These are phyloP conservation scores for Tethya wilhelma DNA, from an alignment of 37 sponge, comb jelly and placozoan genomes.

Conservation along the genomic window DNA sequence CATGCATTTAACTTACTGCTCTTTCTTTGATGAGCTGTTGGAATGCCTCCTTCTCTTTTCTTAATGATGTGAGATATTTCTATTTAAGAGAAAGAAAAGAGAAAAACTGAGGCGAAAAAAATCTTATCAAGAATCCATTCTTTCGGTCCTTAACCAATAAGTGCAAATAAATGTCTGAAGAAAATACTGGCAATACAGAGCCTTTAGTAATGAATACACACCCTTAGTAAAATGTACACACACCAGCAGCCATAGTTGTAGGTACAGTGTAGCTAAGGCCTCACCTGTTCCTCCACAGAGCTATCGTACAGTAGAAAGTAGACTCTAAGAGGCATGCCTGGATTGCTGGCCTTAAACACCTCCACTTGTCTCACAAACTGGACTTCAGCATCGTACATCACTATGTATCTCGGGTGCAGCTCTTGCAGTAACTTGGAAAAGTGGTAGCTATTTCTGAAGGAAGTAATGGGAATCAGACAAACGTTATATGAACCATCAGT, in stretches of 20 bases:
- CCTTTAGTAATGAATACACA: slow-evolving; percentile 1
- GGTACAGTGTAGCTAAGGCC: too few relatives aligned
- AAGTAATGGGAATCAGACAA: too few relatives aligned
- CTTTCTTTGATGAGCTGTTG: slow-evolving; percentile 87
- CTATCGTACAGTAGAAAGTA: slow-evolving; percentile 96
- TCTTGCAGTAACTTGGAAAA: slow-evolving; percentile 52
- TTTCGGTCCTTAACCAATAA: neutral
- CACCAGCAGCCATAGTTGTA: slow-evolving; percentile 15
- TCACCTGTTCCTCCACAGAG: slow-evolving; percentile 98
- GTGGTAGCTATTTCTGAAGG: slow-evolving; percentile 66
- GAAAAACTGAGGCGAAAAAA: neutral
- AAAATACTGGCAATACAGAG: neutral
- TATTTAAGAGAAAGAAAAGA: slow-evolving; percentile 17
- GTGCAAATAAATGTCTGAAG: neutral
- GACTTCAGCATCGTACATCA: slow-evolving; percentile 92
- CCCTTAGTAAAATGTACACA: slow-evolving; percentile 36
- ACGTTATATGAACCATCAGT: too few relatives aligned
- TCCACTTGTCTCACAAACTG: slow-evolving; percentile 88
- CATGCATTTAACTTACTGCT: slow-evolving; percentile 59
- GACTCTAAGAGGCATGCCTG: slow-evolving; percentile 82
- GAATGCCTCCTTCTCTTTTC: slow-evolving; percentile 95
- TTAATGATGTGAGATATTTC: slow-evolving; percentile 86
- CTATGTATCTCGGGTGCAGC: slow-evolving; percentile 68
- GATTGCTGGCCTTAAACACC: slow-evolving; percentile 78
- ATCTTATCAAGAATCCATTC: neutral